Evolutionary conservation across 2,888 invertebrate species (phyloP).

Genomic region (Camponotus fellah): DNA sequence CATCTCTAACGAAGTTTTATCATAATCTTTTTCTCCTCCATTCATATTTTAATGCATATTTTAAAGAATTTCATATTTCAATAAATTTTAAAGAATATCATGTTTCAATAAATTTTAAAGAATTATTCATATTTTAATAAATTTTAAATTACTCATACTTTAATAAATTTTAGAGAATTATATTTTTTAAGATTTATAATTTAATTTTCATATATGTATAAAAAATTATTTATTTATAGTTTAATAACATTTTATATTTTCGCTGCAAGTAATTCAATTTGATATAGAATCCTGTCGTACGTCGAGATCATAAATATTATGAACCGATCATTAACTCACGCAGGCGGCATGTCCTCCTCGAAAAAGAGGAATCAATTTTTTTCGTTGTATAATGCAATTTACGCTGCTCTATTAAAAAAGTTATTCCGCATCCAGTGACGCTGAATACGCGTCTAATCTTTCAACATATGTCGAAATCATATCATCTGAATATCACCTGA

Average conservation of each 20-base stretch:
- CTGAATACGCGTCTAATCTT: conserved; percentile 29
- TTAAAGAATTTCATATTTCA: neutral
- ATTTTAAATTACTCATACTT: neutral
- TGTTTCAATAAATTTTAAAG: conserved; percentile 5
- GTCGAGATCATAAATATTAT: conserved; percentile 5
- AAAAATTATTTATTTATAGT: conserved; percentile 11
- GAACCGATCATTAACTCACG: conserved; percentile 16
- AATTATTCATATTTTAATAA: neutral
- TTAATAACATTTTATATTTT: conserved; percentile 17
- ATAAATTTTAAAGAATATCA: neutral
- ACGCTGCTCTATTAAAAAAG: conserved; percentile 41
- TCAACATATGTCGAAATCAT: conserved; percentile 51
- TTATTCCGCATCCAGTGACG: conserved; percentile 22
- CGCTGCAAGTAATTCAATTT: neutral
- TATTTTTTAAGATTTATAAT: neutral
- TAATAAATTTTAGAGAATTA: neutral
- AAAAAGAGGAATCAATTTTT: conserved; percentile 42
- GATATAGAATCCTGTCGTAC: neutral
- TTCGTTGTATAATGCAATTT: conserved; percentile 44
- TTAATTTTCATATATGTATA: too few relatives aligned
- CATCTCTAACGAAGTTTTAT: neutral
- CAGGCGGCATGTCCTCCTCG: neutral
- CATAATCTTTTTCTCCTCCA: neutral
- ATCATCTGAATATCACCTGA: conserved; percentile 49
- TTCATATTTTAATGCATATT: conserved; percentile 1